These are phyloP conservation scores for Notothenia coriiceps DNA, from an alignment of 2,113 vertebrate genomes.

Conservation along the genomic window DNA sequence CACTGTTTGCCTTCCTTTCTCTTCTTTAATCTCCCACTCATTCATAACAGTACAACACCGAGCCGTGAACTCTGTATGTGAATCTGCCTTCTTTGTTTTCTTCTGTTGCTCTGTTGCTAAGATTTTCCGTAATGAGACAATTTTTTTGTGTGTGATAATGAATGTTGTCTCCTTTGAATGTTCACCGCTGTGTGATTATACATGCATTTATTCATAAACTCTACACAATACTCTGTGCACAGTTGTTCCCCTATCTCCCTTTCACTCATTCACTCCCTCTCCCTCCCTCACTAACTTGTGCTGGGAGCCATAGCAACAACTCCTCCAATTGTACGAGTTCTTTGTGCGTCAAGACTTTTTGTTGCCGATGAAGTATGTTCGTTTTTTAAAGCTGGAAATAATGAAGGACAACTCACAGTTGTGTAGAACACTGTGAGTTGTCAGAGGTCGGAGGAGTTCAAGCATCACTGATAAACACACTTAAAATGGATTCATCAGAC, in stretches of 20 bases:
- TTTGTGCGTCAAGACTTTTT: slow-evolving; percentile 55
- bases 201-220: slow-evolving; percentile 25
- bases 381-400: slow-evolving; percentile 19
- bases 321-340: slow-evolving; percentile 41
- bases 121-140: background rate
- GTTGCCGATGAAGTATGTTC: slow-evolving; percentile 31
- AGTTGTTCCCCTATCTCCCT: slow-evolving; percentile 17
- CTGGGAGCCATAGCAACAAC: slow-evolving; percentile 70
- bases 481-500: background rate
- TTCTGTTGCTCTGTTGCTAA: slow-evolving; percentile 2
- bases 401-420: slow-evolving; percentile 26
- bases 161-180: slow-evolving; percentile 7
- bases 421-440: background rate
- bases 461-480: background rate
- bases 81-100: background rate
- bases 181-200: slow-evolving; percentile 10
- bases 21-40: background rate
- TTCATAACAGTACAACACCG: background rate
- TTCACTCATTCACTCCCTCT: background rate
- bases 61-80: background rate
- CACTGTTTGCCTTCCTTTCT: background rate
- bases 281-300: slow-evolving; percentile 33
- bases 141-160: background rate
- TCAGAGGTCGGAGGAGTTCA: background rate
- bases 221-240: slow-evolving; percentile 17